These are phyloP conservation scores for Cercocebus atys DNA, from an alignment of 2,113 vertebrate genomes.

Conservation along the genomic window DNA sequence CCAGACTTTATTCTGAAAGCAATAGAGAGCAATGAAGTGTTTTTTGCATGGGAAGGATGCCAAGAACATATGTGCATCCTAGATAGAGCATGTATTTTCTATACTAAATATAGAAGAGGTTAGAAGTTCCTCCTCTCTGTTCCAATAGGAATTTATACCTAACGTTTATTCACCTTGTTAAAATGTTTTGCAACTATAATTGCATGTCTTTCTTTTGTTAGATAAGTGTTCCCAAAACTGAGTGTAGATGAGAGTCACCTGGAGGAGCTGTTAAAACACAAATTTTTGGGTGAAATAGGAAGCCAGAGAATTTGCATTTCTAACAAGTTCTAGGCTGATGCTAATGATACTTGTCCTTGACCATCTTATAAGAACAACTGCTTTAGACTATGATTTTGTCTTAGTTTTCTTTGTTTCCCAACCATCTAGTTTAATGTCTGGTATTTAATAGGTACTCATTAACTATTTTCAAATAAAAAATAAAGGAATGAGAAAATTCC, in stretches of 20 bases:
- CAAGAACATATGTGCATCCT: not conserved
- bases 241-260: not conserved
- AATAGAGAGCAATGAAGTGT: not conserved
- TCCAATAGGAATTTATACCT: not conserved
- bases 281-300: not conserved
- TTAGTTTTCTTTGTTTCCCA: slow-evolving; percentile 10
- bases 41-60: not conserved
- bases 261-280: not conserved
- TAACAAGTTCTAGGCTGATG: not conserved
- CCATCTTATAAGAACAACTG: not conserved
- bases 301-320: not conserved
- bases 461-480: slow-evolving; percentile 1
- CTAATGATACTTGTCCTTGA: not conserved
- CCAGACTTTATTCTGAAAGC: not conserved
- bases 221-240: not conserved
- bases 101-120: not conserved
- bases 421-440: not conserved
- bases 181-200: not conserved
- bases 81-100: not conserved
- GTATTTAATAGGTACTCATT: not conserved
- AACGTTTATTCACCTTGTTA: not conserved
- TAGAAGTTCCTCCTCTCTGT: not conserved
- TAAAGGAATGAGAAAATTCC: not conserved
- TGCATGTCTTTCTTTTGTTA: not conserved
- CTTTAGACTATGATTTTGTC: not conserved